Conservation (phyloP, 30 jellyfish, hydroid and myxozoan species). For the Aurelia sp. region DNA sequence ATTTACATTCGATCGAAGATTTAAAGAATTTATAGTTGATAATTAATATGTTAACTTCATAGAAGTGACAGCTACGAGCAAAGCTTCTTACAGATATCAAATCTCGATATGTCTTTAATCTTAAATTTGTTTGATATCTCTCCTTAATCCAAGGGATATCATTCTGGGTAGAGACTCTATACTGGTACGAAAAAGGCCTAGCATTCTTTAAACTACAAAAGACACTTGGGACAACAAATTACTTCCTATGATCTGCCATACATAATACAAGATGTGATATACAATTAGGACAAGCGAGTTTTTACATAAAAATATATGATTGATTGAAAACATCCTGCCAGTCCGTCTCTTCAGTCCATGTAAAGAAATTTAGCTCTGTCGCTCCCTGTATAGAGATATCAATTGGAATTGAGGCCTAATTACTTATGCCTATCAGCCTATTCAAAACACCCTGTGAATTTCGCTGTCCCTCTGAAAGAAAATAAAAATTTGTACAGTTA, state of each 20-base stretch:
- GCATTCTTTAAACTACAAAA: constrained; percentile 62
- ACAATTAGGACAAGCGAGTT: constrained; percentile 81
- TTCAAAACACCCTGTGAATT: constrained; percentile 62
- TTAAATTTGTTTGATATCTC: too few relatives aligned
- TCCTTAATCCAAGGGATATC: background rate
- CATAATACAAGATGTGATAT: constrained; percentile 78
- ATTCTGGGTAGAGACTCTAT: background rate
- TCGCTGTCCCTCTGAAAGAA: constrained; percentile 77
- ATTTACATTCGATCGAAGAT: constrained; percentile 4
- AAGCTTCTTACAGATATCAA: background rate
- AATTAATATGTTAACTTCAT: constrained; percentile 9
- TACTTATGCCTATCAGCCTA: constrained; percentile 22
- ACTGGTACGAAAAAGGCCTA: constrained; percentile 66
- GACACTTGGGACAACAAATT: constrained; percentile 54
- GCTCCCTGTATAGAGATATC: constrained; percentile 69
- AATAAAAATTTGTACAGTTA: constrained; percentile 76
- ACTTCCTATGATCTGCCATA: constrained; percentile 66
- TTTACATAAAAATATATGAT: constrained; percentile 69
- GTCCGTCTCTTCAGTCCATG: constrained; percentile 61
- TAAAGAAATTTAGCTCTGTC: constrained; percentile 65
- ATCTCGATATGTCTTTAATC: background rate
- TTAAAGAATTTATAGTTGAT: background rate
- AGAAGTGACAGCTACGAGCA: constrained; percentile 9
- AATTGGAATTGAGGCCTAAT: constrained; percentile 25
- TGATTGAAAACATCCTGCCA: constrained; percentile 19